These are phyloP conservation scores for Nannobrachium achirus DNA, from an alignment of 2,113 vertebrate species.

Conservation along the genomic window DNA sequence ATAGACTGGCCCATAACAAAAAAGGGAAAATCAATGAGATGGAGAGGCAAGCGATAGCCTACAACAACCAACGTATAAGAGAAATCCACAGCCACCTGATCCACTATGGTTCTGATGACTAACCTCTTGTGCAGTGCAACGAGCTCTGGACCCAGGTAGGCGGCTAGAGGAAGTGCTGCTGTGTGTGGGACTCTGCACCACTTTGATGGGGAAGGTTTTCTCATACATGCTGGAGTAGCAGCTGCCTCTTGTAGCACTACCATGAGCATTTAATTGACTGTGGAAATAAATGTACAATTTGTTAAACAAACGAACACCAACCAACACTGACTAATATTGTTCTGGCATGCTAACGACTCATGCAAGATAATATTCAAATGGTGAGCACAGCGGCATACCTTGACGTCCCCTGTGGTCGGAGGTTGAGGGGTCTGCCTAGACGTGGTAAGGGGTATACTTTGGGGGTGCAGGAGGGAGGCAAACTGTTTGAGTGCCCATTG, in stretches of 20 bases:
- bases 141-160: slow-evolving; percentile 26
- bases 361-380: background rate
- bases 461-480: slow-evolving; percentile 40
- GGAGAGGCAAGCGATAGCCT: background rate
- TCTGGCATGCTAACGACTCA: background rate
- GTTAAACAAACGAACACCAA: slow-evolving; percentile 1
- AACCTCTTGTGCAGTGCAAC: slow-evolving; percentile 80
- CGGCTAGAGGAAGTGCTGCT: slow-evolving; percentile 64
- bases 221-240: slow-evolving; percentile 75
- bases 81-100: background rate
- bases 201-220: slow-evolving; percentile 80
- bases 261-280: slow-evolving; percentile 47
- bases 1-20: slow-evolving; percentile 80
- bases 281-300: slow-evolving; percentile 3
- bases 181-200: slow-evolving; percentile 74
- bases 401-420: slow-evolving; percentile 50
- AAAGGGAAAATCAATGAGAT: background rate
- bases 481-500: slow-evolving; percentile 76
- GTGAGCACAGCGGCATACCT: slow-evolving; percentile 41
- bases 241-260: slow-evolving; percentile 37
- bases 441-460: slow-evolving; percentile 66
- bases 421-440: slow-evolving; percentile 74
- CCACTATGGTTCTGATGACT: slow-evolving; percentile 3
- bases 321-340: background rate
- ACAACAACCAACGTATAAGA: background rate